Percentiles rank a stretch among this genome's conserved stretches.
Conservation (phyloP, 2,888 invertebrate species). For the Agonopterix alstromeriana region DNA sequence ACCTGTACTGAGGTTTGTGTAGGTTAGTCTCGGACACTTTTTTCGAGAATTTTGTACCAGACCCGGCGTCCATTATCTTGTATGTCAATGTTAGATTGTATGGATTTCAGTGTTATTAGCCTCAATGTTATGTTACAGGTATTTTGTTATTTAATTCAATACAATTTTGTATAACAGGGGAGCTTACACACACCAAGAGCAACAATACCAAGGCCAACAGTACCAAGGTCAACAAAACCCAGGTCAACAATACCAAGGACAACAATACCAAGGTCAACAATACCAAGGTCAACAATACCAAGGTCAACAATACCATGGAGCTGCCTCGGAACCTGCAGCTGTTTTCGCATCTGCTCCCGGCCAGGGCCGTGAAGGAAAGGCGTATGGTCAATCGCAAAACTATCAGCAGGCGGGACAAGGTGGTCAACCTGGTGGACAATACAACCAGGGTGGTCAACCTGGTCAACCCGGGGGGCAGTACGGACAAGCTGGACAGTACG, state of each 20-base stretch:
- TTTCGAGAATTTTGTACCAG: no score
- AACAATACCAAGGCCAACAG: no score
- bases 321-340: slow-evolving; percentile 18
- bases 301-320: slow-evolving; percentile 16
- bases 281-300: slow-evolving; percentile 2
- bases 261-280: background rate
- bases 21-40: no score
- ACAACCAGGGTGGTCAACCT: slow-evolving; percentile 6
- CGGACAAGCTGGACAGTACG: slow-evolving; percentile 3
- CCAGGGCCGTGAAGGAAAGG: slow-evolving; percentile 29
- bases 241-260: background rate
- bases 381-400: slow-evolving; percentile 17
- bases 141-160: no score
- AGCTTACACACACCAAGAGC: background rate
- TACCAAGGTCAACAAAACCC: background rate
- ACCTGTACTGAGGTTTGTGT: no score
- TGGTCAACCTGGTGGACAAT: slow-evolving; percentile 9
- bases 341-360: slow-evolving; percentile 7
- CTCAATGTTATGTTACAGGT: no score
- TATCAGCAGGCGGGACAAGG: slow-evolving; percentile 10
- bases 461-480: slow-evolving; percentile 1
- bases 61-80: no score
- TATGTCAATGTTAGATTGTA: no score
- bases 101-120: no score
- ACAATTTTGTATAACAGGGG: no score